Base-by-base conservation (phyloP, 2,888 invertebrate genomes). In the Pheosia gnoma region DNA sequence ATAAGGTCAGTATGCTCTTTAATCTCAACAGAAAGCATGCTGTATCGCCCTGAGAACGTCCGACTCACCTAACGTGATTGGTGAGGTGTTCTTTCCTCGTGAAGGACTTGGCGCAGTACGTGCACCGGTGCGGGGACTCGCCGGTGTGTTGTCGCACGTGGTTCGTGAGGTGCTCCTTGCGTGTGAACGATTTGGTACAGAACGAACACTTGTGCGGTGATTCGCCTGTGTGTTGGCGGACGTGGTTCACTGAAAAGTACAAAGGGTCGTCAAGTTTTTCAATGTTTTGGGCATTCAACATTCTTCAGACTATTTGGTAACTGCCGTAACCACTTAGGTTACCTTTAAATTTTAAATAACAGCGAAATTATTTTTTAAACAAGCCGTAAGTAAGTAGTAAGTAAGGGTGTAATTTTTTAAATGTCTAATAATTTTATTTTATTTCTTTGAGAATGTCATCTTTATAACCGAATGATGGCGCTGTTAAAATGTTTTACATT, bases 61-160 rank as follows among this genome's bases (percentile, higher is more conserved):
- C 6, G 43, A 77, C 88, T 82, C 79, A 94, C 90, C 96, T 95
- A 86, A 97, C 96, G 83, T 97, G 97, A 88, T 97, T 97, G 71
- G 97, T 97, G 72, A 97, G 94, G 88, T 97, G 97, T 85, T 97
- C 97, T 89, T 97, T 97, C 76, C 97, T 94, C 2, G 97, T 97
- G 89, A 97, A 97, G 51, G 96, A 96, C 86, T 97, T 97, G 74
- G 96, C 95, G 93, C 97, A 97, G 89, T 96, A 97, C 78, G 96
- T 96, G 86, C 97, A 97, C 70, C 97, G 95, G 82, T 97, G 97
- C 65, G 97, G 97, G 75, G 97, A 97, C 89, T 97, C 97, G 79
- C 97, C 97, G 55, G 97, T 97, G 88, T 97, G 97, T 85, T 97
- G 97, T 60, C 97, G 95, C 85, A 97, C 96, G 90, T 97, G 97